Conservation (phyloP, 2,113 vertebrate species). For the Phycodurus eques region DNA sequence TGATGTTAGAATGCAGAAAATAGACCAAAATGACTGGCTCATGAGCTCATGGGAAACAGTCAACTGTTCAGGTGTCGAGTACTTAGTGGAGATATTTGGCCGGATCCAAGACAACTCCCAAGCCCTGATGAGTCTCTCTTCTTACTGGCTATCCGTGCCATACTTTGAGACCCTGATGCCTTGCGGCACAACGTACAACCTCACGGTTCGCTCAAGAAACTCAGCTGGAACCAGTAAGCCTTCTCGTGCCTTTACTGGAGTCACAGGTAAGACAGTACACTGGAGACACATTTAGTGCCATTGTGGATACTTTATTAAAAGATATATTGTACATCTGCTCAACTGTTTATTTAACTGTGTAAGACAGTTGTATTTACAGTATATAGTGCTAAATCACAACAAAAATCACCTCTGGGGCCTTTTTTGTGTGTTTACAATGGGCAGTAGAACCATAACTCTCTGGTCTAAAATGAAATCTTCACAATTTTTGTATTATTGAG, state of each 20-base stretch:
- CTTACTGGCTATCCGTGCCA: slow-evolving; percentile 65
- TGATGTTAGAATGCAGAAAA: slow-evolving; percentile 38
- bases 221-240: slow-evolving; percentile 55
- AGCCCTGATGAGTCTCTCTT: slow-evolving; percentile 51
- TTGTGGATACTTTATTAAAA: not conserved
- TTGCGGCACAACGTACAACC: slow-evolving; percentile 65
- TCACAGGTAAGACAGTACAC: slow-evolving; percentile 56
- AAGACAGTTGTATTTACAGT: not conserved
- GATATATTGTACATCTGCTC: not conserved
- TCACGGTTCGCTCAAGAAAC: slow-evolving; percentile 65
- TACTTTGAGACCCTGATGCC: slow-evolving; percentile 74
- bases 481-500: too few species aligned
- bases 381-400: too few species aligned
- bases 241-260: slow-evolving; percentile 37
- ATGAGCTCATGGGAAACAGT: slow-evolving; percentile 59
- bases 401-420: too few species aligned
- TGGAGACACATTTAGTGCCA: not conserved
- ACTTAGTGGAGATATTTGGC: slow-evolving; percentile 59
- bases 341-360: not conserved
- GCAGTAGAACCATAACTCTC: too few species aligned
- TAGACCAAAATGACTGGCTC: slow-evolving; percentile 45
- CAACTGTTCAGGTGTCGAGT: slow-evolving; percentile 57
- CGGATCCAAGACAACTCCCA: slow-evolving; percentile 49
- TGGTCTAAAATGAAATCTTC: too few species aligned
- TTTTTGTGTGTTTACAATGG: too few species aligned